Evolutionary conservation across 1,140 invertebrate species (phyloP).

Genomic region (Heliconius nattereri): DNA sequence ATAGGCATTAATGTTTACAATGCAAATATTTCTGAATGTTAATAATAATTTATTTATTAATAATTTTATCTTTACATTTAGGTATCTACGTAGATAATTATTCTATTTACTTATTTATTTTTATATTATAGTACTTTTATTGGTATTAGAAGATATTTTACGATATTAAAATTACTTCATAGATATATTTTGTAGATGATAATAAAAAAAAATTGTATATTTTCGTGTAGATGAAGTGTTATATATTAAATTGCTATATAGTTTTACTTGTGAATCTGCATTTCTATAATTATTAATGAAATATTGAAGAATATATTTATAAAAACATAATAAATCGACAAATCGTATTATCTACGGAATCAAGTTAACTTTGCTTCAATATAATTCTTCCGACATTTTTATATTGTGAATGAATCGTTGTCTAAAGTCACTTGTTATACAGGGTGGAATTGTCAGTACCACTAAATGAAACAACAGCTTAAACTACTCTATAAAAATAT

Average conservation of each 20-base stretch:
- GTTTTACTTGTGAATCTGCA: background rate
- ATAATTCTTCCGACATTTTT: background rate
- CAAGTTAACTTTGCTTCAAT: background rate
- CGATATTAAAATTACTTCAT: background rate
- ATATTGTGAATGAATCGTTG: background rate
- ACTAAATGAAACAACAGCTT: no score
- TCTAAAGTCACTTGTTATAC: background rate
- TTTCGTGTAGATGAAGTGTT: background rate
- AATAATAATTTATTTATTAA: background rate
- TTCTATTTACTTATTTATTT: background rate
- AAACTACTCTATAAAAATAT: no score
- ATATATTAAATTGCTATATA: slow-evolving; percentile 3
- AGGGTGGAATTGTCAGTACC: no score
- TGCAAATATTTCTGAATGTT: background rate
- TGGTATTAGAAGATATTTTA: slow-evolving; percentile 8
- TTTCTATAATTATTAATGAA: background rate
- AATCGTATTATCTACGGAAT: background rate
- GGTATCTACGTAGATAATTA: background rate
- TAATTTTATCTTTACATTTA: background rate
- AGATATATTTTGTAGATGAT: slow-evolving; percentile 13
- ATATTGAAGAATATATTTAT: background rate
- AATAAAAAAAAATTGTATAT: background rate
- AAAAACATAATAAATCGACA: background rate
- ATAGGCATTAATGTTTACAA: background rate
- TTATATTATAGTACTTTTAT: background rate